Percentiles rank a stretch among this genome's conserved stretches.
These are phyloP conservation scores for Amiota mariae DNA, from an alignment of 2,888 invertebrate genomes.

Conservation along the genomic window DNA sequence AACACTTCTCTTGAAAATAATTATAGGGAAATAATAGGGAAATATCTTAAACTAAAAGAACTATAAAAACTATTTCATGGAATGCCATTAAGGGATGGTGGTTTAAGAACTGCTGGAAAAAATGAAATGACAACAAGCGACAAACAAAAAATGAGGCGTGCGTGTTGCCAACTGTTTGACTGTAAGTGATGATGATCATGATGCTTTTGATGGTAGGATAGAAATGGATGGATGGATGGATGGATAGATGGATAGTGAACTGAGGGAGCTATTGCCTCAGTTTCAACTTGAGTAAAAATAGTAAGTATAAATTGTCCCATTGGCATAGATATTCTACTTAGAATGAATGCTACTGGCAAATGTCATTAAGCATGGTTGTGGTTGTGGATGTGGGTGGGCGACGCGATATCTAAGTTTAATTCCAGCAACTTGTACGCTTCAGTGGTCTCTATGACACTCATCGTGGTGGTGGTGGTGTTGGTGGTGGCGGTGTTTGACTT, in stretches of 20 bases:
- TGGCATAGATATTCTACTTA: background rate
- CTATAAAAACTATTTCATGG: too few species aligned
- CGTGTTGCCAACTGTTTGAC: background rate
- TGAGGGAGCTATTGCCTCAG: too few species aligned
- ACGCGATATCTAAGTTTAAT: slow-evolving; percentile 32
- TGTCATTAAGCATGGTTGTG: slow-evolving; percentile 21
- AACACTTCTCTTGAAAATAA: too few species aligned
- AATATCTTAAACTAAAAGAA: too few species aligned
- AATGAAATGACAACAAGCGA: too few species aligned
- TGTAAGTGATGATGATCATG: background rate
- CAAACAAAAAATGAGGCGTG: too few species aligned
- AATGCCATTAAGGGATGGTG: too few species aligned
- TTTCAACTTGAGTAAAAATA: background rate
- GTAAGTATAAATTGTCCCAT: slow-evolving; percentile 14
- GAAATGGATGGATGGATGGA: background rate
- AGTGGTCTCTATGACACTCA: too few species aligned
- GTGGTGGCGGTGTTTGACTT: background rate
- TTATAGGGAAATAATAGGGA: too few species aligned
- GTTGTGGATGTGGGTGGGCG: background rate
- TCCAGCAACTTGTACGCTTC: slow-evolving; percentile 30
- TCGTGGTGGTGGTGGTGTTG: too few species aligned
- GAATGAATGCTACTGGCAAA: background rate
- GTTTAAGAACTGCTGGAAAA: too few species aligned
- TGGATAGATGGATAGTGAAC: background rate
- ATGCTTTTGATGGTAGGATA: background rate